Evolutionary conservation across 2,888 invertebrate species (phyloP).

Genomic region (Dascillus cervinus): DNA sequence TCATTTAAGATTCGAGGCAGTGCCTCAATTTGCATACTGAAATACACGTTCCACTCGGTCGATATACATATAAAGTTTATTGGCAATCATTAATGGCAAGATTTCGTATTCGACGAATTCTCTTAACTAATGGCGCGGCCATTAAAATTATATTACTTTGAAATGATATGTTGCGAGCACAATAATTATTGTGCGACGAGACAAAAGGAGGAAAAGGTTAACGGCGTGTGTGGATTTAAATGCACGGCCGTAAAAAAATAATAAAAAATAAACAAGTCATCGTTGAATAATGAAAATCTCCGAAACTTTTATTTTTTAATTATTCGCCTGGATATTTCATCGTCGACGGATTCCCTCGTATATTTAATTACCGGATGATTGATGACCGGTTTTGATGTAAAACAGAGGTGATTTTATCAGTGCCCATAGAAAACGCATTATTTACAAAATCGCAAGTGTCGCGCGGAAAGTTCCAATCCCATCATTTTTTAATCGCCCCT

Average conservation of each 20-base stretch:
- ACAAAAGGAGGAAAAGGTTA: too few species aligned
- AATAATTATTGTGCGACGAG: conserved; percentile 4
- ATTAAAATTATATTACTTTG: conserved; percentile 16
- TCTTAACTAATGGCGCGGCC: conserved; percentile 13
- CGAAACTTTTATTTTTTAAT: not conserved
- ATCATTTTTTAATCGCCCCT: too few species aligned
- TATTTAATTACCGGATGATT: too few species aligned
- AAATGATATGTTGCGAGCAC: conserved; percentile 10
- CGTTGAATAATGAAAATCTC: not conserved
- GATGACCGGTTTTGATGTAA: too few species aligned
- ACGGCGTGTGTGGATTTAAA: too few species aligned
- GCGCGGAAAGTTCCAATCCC: too few species aligned
- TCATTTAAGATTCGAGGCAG: conserved; percentile 28
- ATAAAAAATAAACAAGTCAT: not conserved
- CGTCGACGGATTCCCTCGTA: too few species aligned
- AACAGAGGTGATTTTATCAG: too few species aligned
- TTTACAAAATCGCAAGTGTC: too few species aligned
- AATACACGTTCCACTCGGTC: conserved; percentile 18
- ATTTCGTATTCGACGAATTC: conserved; percentile 13
- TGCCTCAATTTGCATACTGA: conserved; percentile 23
- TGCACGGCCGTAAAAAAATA: conserved; percentile 6
- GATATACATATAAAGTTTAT: conserved; percentile 18
- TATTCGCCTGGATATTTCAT: too few species aligned
- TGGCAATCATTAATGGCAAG: conserved; percentile 16
- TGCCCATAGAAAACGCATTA: too few species aligned